These are phyloP conservation scores for Drosophila crucigera DNA, from an alignment of 2,888 invertebrate species.

Conservation along the genomic window DNA sequence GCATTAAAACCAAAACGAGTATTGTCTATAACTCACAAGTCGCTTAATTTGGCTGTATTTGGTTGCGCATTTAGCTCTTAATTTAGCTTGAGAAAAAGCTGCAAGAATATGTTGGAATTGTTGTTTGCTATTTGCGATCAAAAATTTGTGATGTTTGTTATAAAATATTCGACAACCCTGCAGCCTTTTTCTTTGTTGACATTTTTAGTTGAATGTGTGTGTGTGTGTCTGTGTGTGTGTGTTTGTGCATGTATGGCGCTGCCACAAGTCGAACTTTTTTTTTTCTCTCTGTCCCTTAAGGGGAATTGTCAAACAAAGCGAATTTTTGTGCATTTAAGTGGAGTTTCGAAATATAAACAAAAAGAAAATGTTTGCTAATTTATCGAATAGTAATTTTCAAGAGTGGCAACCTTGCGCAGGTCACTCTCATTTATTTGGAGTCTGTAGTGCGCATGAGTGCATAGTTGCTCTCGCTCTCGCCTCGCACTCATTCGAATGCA, in stretches of 20 bases:
- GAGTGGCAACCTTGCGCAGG: conserved; percentile 64
- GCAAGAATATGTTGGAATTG: conserved; percentile 9
- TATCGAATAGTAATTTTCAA: conserved; percentile 30
- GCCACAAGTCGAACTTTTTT: conserved; percentile 24
- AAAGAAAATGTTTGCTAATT: conserved; percentile 8
- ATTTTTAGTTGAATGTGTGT: conserved; percentile 47
- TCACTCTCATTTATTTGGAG: conserved; percentile 53
- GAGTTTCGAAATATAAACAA: background rate
- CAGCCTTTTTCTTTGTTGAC: conserved; percentile 65
- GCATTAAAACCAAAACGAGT: conserved; percentile 20
- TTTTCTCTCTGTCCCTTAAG: conserved; percentile 1
- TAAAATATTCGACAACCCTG: conserved; percentile 54
- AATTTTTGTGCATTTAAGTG: background rate
- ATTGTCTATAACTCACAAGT: conserved; percentile 6
- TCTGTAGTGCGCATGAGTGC: conserved; percentile 55
- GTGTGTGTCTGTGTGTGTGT: conserved; percentile 20
- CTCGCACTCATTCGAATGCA: conserved; percentile 27
- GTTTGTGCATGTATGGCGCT: conserved; percentile 30
- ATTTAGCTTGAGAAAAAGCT: background rate
- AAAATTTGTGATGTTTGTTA: conserved; percentile 26
- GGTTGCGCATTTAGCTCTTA: background rate
- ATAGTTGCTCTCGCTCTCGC: conserved; percentile 48
- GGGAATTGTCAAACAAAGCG: conserved; percentile 3
- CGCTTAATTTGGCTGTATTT: background rate
- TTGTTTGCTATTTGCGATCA: background rate